phyloP scores from a whole-genome alignment of 2,888 invertebrate species.

The Lacanobia wlatinum region DNA sequence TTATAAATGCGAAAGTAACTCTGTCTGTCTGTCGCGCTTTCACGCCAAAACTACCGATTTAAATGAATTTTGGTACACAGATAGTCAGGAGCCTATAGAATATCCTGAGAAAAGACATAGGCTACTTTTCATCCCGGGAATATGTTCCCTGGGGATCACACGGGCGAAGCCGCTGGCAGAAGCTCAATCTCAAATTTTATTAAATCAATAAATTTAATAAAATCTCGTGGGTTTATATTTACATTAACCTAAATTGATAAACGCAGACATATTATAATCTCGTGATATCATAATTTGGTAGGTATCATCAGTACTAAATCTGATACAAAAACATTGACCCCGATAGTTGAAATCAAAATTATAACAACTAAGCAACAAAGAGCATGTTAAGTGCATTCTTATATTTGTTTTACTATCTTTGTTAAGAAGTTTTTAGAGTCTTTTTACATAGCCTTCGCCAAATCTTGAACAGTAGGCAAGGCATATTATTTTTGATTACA shows the following conservation, averaged over 20 bases:
- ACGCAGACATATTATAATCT: not conserved
- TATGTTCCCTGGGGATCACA: too few relatives aligned
- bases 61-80: too few relatives aligned
- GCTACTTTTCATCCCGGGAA: too few relatives aligned
- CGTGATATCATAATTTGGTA: slow-evolving; percentile 15
- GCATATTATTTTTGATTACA: slow-evolving; percentile 30
- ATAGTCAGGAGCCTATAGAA: too few relatives aligned
- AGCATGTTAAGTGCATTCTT: slow-evolving; percentile 1
- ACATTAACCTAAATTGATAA: slow-evolving; percentile 10
- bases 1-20: too few relatives aligned
- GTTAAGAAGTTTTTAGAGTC: not conserved
- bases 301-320: not conserved
- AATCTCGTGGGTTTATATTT: slow-evolving; percentile 1
- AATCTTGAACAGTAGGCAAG: not conserved
- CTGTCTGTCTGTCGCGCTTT: too few relatives aligned
- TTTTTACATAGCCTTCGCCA: slow-evolving; percentile 1
- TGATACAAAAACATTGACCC: slow-evolving; percentile 40
- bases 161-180: too few relatives aligned
- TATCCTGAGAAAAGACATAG: too few relatives aligned
- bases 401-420: not conserved
- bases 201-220: too few relatives aligned
- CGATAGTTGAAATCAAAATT: slow-evolving; percentile 19
- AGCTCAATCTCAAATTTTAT: too few relatives aligned
- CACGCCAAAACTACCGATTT: too few relatives aligned
- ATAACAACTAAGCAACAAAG: not conserved